A percentile compares a stretch with the other conserved stretches of the same genome.
Conservation (phyloP, 2,113 vertebrate species). For the Bos taurus region ARS-UCD2.0 NC_037336.1:9819501-9820000, state of each 20-base stretch:
- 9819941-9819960: constrained; percentile 32
- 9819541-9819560: constrained; percentile 24
- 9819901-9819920: neutral
- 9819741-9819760: neutral
- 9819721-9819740: constrained; percentile 7
- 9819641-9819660: constrained; percentile 27
- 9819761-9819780: neutral
- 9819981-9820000: constrained; percentile 5
- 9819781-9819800: neutral
- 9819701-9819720: neutral
- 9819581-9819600: neutral
- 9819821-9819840: neutral
- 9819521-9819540: neutral
- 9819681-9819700: neutral
- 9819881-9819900: constrained; percentile 55
- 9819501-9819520: neutral
- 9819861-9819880: constrained; percentile 34
- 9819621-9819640: neutral
- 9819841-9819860: neutral
- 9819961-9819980: neutral
- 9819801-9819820: constrained; percentile 3
- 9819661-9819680: constrained; percentile 13
- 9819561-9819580: neutral
- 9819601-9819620: neutral
- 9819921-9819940: neutral